Evolutionary conservation across 2,888 invertebrate species (phyloP).

Genomic region (Catonia carolina): DNA sequence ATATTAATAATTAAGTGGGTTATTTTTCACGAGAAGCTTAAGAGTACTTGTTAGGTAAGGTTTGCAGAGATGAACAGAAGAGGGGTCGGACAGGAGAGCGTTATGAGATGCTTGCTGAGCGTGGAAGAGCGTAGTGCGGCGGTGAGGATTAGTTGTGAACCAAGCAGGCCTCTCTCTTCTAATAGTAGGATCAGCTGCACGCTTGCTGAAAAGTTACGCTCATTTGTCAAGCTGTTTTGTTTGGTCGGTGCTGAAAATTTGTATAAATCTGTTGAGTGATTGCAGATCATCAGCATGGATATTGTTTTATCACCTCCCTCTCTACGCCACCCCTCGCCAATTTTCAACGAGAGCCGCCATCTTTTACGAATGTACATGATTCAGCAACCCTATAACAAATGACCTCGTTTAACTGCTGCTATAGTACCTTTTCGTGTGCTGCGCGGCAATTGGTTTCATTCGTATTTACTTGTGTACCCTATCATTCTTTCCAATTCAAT

Average conservation of each 20-base stretch:
- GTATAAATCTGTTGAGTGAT: conserved; percentile 27
- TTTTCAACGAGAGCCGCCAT: conserved; percentile 5
- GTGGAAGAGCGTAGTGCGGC: neutral
- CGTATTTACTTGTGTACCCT: neutral
- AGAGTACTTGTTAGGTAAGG: no score
- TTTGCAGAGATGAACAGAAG: no score
- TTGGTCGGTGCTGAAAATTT: conserved; percentile 27
- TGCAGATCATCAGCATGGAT: conserved; percentile 22
- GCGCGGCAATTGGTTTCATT: neutral
- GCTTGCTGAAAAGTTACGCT: conserved; percentile 23
- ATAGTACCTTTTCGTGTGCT: neutral
- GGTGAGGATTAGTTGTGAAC: neutral
- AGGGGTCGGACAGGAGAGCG: conserved; percentile 1
- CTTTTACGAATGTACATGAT: conserved; percentile 20
- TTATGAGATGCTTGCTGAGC: neutral
- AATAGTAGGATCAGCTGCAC: conserved; percentile 23
- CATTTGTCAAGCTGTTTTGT: conserved; percentile 27
- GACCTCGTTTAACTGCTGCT: conserved; percentile 12
- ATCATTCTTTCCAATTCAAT: neutral
- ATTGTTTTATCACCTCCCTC: conserved; percentile 25
- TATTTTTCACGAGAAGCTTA: no score
- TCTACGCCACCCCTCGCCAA: neutral
- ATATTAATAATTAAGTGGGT: no score
- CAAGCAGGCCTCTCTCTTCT: neutral
- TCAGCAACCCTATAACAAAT: conserved; percentile 15